These are phyloP conservation scores for Diabrotica undecimpunctata DNA, from an alignment of 1,140 invertebrate genomes.

Conservation along the genomic window DNA sequence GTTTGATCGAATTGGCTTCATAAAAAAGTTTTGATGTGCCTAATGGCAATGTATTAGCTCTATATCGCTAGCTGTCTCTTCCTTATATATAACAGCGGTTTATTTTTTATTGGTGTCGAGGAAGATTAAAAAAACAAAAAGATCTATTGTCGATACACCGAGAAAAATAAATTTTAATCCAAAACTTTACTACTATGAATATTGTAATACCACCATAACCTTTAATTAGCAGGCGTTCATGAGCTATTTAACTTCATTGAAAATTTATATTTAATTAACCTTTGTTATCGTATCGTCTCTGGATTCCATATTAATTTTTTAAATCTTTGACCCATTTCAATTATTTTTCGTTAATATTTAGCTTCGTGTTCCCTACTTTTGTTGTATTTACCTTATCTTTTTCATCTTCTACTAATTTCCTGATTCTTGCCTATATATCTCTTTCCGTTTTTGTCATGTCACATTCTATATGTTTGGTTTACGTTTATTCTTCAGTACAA, in stretches of 20 bases:
- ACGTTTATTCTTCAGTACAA: too few relatives aligned
- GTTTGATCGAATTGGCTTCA: conserved; percentile 14
- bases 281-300: not conserved
- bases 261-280: not conserved
- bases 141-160: not conserved
- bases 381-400: too few relatives aligned
- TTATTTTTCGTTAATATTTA: too few relatives aligned
- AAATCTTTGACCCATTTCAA: too few relatives aligned
- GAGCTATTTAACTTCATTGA: not conserved
- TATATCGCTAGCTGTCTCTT: not conserved
- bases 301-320: too few relatives aligned
- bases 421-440: too few relatives aligned
- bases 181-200: too few relatives aligned
- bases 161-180: too few relatives aligned
- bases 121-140: not conserved
- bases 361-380: too few relatives aligned
- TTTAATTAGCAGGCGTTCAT: not conserved
- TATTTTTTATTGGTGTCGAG: not conserved
- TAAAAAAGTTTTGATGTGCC: conserved; percentile 13
- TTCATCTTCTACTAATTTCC: too few relatives aligned
- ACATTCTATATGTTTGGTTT: too few relatives aligned
- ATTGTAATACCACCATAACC: not conserved
- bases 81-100: not conserved
- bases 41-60: conserved; percentile 8
- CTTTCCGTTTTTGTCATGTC: too few relatives aligned